phyloP scores from a whole-genome alignment of 2,888 invertebrate species.

The Ecdyonurus torrentis region DNA sequence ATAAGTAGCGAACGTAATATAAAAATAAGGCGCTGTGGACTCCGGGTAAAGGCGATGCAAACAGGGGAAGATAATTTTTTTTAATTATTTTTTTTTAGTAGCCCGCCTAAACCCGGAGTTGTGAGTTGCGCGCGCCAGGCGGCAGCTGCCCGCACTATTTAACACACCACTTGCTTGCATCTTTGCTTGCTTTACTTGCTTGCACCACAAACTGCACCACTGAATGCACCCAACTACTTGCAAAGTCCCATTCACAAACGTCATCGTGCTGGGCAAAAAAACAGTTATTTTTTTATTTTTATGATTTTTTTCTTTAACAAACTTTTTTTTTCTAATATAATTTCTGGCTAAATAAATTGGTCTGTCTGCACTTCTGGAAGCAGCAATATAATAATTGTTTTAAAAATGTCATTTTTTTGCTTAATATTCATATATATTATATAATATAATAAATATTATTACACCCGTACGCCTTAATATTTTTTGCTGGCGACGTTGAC shows the following conservation, averaged over 20 bases:
- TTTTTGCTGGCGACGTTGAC: neutral
- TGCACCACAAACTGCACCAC: neutral
- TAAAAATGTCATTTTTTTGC: neutral
- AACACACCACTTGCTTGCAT: neutral
- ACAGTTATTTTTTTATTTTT: neutral
- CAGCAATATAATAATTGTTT: neutral
- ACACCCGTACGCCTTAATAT: constrained; percentile 1
- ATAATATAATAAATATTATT: neutral
- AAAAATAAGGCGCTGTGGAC: neutral
- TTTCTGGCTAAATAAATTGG: neutral
- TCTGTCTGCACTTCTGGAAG: constrained; percentile 4
- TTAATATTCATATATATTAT: neutral
- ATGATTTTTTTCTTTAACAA: neutral
- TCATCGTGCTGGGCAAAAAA: neutral
- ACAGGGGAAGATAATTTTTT: neutral
- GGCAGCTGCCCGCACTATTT: neutral
- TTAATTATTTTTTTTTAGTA: no score
- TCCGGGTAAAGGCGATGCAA: neutral
- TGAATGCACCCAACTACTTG: neutral
- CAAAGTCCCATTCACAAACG: neutral
- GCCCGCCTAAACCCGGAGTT: neutral
- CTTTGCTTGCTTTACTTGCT: neutral
- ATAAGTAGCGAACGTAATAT: neutral
- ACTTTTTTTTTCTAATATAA: neutral
- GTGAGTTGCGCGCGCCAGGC: neutral